Percentiles rank a stretch among this genome's conserved stretches.
phyloP scores from a whole-genome alignment of 2,113 vertebrate genomes.

The Tricholaema leucomelas region DNA sequence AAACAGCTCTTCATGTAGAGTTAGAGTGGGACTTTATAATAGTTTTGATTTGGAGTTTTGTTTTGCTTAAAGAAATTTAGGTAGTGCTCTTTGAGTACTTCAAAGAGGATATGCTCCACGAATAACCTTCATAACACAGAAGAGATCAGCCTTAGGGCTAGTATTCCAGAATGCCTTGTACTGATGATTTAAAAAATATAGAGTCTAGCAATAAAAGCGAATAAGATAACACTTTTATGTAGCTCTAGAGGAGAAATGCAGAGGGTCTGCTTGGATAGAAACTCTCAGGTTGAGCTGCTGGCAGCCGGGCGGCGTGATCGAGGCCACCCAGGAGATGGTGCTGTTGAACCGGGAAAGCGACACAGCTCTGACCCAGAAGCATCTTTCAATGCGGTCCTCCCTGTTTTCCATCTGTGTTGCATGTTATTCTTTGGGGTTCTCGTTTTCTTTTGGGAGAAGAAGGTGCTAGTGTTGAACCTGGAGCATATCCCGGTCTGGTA shows the following conservation, averaged over 20 bases:
- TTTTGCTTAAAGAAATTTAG: not conserved
- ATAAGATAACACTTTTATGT: accelerated
- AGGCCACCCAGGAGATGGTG: slow-evolving; percentile 60
- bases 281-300: not conserved
- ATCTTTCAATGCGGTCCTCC: slow-evolving; percentile 38
- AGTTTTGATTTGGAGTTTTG: not conserved
- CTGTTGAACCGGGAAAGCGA: slow-evolving; percentile 33
- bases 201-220: not conserved
- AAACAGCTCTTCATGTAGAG: not conserved
- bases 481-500: not conserved
- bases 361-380: slow-evolving; percentile 39
- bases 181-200: not conserved
- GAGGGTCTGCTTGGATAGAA: not conserved
- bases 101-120: not conserved
- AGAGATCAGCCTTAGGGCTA: not conserved
- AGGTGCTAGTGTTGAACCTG: not conserved
- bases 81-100: not conserved
- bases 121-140: not conserved
- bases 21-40: not conserved
- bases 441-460: not conserved
- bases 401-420: slow-evolving; percentile 22
- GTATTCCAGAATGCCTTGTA: not conserved
- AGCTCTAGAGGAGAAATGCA: not conserved
- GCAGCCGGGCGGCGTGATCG: not conserved
- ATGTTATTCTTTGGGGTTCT: not conserved